Evolutionary conservation across 2,797 vertebrate genomes (phyloP).

Genomic region (Streptopelia turtur): DNA sequence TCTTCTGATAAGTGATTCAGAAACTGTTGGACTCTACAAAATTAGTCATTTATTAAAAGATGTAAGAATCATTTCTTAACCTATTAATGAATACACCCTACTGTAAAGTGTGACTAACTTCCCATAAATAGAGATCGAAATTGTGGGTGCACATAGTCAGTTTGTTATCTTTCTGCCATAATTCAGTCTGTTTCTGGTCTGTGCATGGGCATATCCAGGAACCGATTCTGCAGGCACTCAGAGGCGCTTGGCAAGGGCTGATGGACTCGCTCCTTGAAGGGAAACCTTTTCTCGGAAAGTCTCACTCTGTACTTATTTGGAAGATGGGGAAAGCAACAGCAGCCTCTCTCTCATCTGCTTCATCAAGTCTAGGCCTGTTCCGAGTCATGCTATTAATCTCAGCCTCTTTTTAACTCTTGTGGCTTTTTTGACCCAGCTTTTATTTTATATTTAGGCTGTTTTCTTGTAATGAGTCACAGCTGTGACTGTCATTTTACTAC

Average conservation of each 20-base stretch:
- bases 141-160: background rate
- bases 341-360: background rate
- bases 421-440: constrained; percentile 60
- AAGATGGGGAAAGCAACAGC: background rate
- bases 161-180: background rate
- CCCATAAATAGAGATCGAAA: constrained; percentile 31
- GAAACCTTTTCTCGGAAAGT: constrained; percentile 27
- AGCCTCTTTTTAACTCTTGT: constrained; percentile 32
- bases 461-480: constrained; percentile 73
- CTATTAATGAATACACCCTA: constrained; percentile 40
- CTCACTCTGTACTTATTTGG: background rate
- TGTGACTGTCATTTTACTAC: constrained; percentile 71
- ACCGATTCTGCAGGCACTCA: rapidly evolving
- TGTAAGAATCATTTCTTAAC: constrained; percentile 45
- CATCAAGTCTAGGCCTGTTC: constrained; percentile 40
- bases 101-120: constrained; percentile 45
- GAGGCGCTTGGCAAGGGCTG: background rate
- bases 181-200: background rate
- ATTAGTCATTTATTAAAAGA: constrained; percentile 52
- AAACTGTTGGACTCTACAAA: constrained; percentile 17
- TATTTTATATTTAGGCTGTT: constrained; percentile 68
- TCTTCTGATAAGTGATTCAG: constrained; percentile 38
- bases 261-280: background rate
- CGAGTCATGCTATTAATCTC: constrained; percentile 27
- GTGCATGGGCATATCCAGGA: background rate